Base-by-base conservation (phyloP, 2,888 invertebrate species). In the Venustoraphidia nigricollis region DNA sequence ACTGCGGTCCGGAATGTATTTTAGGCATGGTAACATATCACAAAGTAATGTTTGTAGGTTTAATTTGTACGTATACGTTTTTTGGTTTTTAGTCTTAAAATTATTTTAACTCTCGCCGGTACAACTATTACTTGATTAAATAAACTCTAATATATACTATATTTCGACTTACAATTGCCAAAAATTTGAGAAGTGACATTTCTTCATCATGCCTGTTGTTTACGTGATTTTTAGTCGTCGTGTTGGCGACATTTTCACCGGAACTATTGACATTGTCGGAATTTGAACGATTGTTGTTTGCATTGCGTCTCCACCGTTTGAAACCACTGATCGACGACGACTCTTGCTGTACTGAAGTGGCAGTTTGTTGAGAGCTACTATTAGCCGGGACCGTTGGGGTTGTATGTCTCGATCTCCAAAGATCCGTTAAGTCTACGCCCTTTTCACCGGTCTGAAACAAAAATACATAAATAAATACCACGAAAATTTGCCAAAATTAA, bases 151-250 rank as follows among this genome's bases (percentile, higher is more conserved):
- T 27, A 27, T 5, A n/a, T 6, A 27, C 6, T 5, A 27, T 6
- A 27, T 27, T 27, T 27, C 57, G 67, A 82, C 83, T 83, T 77
- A 84, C 84, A 74, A 84, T 79, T 60, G 84, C 84, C 65, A 87
- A 69, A 65, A 83, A 83, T 68, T 86, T 84, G 56, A 86, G 73
- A 56, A 73, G 58, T 2, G 71, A 69, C 65, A 70, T 69, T 48
- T 71, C 70, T 50, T 72, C 70, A 50, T 64, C 62, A 43, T 51
- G 50, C 36, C 53, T 52, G 34, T 53, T 57, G 42, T 54, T 52
- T 9, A 49, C 44, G 34, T n/a, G 37, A 9, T 47, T 44, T 11
- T 41, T 38, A 1, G 35, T 36, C 13, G 45, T 53, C 41, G 51
- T 53, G 10, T 52, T 50, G 44, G 42, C 49, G 34, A 50, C 47